Percentiles rank a stretch among this genome's conserved stretches.
Evolutionary conservation across 2,113 vertebrate species (phyloP).

Genomic region (Ptilorrhoa leucosticta): DNA sequence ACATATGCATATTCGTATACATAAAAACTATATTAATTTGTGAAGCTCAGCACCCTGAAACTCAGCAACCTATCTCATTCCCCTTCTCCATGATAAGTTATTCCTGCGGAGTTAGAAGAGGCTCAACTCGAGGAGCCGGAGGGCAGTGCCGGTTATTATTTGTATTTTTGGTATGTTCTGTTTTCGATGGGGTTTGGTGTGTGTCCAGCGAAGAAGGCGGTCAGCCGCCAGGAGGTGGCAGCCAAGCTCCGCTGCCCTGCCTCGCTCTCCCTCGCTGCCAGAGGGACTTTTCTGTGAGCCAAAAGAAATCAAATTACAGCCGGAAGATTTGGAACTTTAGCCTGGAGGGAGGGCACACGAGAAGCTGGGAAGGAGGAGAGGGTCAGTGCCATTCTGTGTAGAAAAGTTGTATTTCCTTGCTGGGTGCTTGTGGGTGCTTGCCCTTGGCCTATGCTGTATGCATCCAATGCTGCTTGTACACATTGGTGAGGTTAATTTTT

Average conservation of each 20-base stretch:
- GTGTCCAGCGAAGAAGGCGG: background rate
- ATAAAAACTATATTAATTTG: rapidly evolving
- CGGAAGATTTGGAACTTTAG: background rate
- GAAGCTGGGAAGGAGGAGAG: background rate
- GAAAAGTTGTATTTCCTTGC: background rate
- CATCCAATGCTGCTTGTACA: rapidly evolving
- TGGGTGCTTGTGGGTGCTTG: background rate
- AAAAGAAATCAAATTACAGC: background rate
- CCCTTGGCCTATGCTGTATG: background rate
- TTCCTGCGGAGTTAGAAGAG: background rate
- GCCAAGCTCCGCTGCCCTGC: background rate
- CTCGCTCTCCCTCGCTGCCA: rapidly evolving
- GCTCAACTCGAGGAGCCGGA: rapidly evolving
- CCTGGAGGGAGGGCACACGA: background rate
- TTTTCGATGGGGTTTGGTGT: rapidly evolving
- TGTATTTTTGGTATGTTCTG: background rate
- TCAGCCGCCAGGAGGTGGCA: slow-evolving; percentile 52
- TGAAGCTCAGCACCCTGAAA: background rate
- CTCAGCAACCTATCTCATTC: background rate
- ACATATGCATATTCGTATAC: background rate
- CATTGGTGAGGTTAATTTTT: background rate
- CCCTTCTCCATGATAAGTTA: background rate
- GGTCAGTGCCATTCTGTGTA: background rate
- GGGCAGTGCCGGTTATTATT: background rate
- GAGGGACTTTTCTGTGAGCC: background rate